Base-by-base conservation (phyloP, 2,797 vertebrate genomes). In the Eospalax fontanierii region DNA sequence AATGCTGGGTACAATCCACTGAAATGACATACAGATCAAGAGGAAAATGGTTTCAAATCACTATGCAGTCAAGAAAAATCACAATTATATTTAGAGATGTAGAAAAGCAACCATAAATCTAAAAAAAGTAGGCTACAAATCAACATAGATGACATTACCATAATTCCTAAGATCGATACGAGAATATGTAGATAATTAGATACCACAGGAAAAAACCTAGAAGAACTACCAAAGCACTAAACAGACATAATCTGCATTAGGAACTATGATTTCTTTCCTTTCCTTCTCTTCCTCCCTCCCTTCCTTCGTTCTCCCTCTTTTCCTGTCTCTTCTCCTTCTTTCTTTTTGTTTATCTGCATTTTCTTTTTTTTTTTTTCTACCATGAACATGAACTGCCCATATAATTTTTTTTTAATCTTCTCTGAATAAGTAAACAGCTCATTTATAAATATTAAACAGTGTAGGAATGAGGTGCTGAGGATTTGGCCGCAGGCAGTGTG, bases 361-460 rank as follows among this genome's bases (percentile, higher is more conserved):
- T 96, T 84, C 61, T 66, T 66, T 46, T 63, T 57, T 66, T 46
- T 63, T 57, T 75, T 92, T 87, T 33, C 91, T 57, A 46, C 43
- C 61, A 43, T 22, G 75, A 93, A 78, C 63, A 70, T 19, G n/a
- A 94, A 68, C 71, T 22, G 43, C 46, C 59, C 46, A 68, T 70
- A 76, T 79, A 71, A 92, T 46, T 71, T 93, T 85, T 76, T 16
- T 6, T 22, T 63, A 35, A 68, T 71, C 57, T 76, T 65, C 82
- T 85, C 74, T 83, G 70, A 92, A 90, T 80, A 92, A 54, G 92
- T 63, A 71, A 96, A 79, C 9, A 63, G 30, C 18, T 43, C 30
- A 14, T 82, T 75, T 88, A 94, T 75, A 71, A 86, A 85, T 75
- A 79, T 65, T 68, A 70, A 85, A 26, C 1, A 81, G 91, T 10